Conservation (phyloP, 2,888 invertebrate genomes). For the Emmelina monodactyla region DNA sequence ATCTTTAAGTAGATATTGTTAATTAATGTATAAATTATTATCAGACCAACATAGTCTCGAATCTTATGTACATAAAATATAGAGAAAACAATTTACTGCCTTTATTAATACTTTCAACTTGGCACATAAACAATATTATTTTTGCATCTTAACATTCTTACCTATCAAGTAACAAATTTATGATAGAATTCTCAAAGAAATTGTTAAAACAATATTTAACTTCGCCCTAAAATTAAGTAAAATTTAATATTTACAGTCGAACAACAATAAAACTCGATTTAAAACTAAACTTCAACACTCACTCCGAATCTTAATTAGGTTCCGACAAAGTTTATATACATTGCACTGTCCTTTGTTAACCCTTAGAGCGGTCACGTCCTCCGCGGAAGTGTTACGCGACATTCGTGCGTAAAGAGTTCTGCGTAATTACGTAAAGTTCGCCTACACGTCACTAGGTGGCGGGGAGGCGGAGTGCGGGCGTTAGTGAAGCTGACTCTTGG, state of each 20-base stretch:
- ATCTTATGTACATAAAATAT: too few relatives aligned
- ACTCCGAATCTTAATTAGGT: not conserved
- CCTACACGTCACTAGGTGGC: conserved; percentile 56
- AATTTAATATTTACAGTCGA: not conserved
- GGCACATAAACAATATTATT: too few relatives aligned
- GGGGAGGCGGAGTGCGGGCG: conserved; percentile 50
- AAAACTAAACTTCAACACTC: not conserved
- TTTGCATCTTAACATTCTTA: too few relatives aligned
- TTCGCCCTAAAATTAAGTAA: too few relatives aligned
- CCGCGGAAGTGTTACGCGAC: not conserved
- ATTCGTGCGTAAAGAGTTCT: not conserved
- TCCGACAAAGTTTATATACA: not conserved
- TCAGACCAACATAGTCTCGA: too few relatives aligned
- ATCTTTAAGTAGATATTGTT: too few relatives aligned
- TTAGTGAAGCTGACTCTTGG: conserved; percentile 59
- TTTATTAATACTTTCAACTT: too few relatives aligned
- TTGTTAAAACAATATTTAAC: too few relatives aligned
- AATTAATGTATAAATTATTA: too few relatives aligned
- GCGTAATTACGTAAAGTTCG: conserved; percentile 8
- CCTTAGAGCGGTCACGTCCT: not conserved
- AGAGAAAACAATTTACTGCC: too few relatives aligned
- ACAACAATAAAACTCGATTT: not conserved
- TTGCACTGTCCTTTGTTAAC: not conserved
- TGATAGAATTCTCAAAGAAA: too few relatives aligned
- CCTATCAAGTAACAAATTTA: too few relatives aligned